A percentile compares a stretch with the other conserved stretches of the same genome.
These are phyloP conservation scores for Tragopan temminckii DNA, from an alignment of 2,797 vertebrate genomes.

Conservation along the genomic window DNA sequence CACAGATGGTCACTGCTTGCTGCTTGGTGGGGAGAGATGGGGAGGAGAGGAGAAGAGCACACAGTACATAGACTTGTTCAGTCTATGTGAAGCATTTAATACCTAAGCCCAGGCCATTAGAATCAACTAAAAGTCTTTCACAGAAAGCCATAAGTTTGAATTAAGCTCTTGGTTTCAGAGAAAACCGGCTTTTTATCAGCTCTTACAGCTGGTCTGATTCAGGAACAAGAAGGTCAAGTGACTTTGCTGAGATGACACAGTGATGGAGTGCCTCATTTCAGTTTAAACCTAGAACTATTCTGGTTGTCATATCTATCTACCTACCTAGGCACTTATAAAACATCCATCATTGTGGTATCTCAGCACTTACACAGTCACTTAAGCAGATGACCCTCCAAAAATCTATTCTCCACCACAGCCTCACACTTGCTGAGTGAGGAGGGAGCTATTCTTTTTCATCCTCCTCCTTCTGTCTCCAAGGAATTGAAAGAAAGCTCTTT, in stretches of 20 bases:
- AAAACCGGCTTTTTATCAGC: constrained; percentile 32
- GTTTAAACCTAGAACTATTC: constrained; percentile 46
- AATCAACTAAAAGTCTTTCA: neutral
- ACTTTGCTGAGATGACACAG: constrained; percentile 40
- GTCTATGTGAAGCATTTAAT: neutral
- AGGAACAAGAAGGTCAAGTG: constrained; percentile 60
- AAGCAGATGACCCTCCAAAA: neutral
- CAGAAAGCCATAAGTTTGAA: neutral
- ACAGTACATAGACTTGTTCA: neutral
- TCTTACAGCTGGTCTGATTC: constrained; percentile 27
- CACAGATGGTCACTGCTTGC: neutral
- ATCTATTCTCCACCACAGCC: neutral
- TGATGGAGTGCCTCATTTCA: constrained; percentile 65
- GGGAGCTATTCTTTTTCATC: constrained; percentile 33
- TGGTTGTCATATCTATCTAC: constrained; percentile 53
- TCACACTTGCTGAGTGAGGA: constrained; percentile 8
- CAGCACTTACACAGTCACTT: constrained; percentile 22
- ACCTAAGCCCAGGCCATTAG: neutral
- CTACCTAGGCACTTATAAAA: constrained; percentile 33
- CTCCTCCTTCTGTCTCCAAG: constrained; percentile 8
- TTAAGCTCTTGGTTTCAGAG: constrained; percentile 3
- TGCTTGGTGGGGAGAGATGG: fast-evolving
- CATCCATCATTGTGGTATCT: constrained; percentile 45
- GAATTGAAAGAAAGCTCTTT: constrained; percentile 1
- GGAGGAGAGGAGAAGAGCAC: neutral